Percentiles rank a stretch among this genome's conserved stretches.
These are phyloP conservation scores for Piezodorus guildinii DNA, from an alignment of 1,140 invertebrate species.

Conservation along the genomic window DNA sequence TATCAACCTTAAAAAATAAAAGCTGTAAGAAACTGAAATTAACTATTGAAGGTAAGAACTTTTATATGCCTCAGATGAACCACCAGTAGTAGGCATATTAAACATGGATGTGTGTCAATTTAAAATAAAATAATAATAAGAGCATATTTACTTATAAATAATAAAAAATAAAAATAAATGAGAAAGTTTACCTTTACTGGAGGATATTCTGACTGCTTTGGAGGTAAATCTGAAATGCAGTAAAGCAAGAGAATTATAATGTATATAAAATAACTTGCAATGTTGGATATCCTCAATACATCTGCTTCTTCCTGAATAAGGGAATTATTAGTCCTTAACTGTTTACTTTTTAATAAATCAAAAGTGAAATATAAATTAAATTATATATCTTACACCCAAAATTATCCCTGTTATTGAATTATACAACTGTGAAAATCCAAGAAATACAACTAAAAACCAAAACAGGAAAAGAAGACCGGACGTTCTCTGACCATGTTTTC, in stretches of 20 bases:
- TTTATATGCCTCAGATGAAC: too few species aligned
- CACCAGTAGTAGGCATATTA: too few species aligned
- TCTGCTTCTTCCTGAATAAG: too few species aligned
- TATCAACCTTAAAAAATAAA: too few species aligned
- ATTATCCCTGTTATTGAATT: constrained; percentile 40
- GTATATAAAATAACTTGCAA: constrained; percentile 70
- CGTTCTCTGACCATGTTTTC: constrained; percentile 68
- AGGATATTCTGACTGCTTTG: constrained; percentile 54
- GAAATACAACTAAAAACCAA: constrained; percentile 64
- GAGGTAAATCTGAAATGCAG: constrained; percentile 65
- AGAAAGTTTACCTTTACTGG: constrained; percentile 48
- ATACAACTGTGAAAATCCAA: constrained; percentile 59
- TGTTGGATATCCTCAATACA: constrained; percentile 39
- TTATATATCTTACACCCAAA: too few species aligned
- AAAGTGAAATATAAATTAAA: too few species aligned
- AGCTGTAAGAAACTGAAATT: too few species aligned
- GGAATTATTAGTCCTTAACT: too few species aligned
- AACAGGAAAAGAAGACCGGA: constrained; percentile 81
- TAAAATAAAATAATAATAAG: constrained; percentile 55
- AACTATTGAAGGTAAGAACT: too few species aligned
- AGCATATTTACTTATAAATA: too few species aligned
- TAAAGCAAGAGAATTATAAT: constrained; percentile 63
- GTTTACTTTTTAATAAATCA: too few species aligned
- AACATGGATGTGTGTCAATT: too few species aligned
- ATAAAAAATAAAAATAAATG: constrained; percentile 69